These are phyloP conservation scores for Accipiter virgatus DNA, from an alignment of 2,113 vertebrate species.

Conservation along the genomic window DNA sequence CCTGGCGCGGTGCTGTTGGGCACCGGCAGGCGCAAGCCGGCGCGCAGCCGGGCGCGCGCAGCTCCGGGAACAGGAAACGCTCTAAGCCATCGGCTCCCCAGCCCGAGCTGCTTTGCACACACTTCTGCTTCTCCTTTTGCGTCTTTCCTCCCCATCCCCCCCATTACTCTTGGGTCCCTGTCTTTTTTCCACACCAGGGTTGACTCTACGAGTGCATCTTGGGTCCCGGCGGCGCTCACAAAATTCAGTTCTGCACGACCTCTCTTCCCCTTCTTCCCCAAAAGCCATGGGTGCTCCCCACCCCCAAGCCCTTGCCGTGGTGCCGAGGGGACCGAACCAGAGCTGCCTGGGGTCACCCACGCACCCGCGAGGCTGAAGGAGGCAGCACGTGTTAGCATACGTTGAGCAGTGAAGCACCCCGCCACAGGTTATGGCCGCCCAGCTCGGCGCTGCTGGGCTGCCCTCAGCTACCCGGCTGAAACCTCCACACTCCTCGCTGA, in stretches of 20 bases:
- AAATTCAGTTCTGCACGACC: neutral
- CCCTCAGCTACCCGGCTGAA: neutral
- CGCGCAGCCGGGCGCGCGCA: neutral
- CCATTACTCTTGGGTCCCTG: neutral
- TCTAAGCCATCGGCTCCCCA: conserved; percentile 38
- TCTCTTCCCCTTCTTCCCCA: neutral
- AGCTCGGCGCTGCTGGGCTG: neutral
- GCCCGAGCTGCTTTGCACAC: conserved; percentile 55
- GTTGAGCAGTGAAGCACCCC: neutral
- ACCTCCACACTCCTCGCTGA: neutral
- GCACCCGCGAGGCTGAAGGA: neutral
- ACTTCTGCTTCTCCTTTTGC: conserved; percentile 73
- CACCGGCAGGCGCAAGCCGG: neutral
- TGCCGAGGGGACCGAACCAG: neutral
- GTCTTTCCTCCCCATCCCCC: conserved; percentile 6
- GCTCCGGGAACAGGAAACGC: conserved; percentile 60
- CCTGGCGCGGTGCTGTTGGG: neutral
- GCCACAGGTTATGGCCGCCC: too few species aligned
- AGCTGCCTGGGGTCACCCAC: neutral
- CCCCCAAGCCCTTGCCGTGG: neutral
- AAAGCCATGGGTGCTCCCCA: neutral
- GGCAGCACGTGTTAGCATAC: accelerated
- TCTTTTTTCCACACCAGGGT: neutral
- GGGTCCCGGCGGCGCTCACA: accelerated
- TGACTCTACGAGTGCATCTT: neutral